These are phyloP conservation scores for Phataginus tetradactyla DNA, from an alignment of 2,797 vertebrate genomes.

Conservation along the genomic window DNA sequence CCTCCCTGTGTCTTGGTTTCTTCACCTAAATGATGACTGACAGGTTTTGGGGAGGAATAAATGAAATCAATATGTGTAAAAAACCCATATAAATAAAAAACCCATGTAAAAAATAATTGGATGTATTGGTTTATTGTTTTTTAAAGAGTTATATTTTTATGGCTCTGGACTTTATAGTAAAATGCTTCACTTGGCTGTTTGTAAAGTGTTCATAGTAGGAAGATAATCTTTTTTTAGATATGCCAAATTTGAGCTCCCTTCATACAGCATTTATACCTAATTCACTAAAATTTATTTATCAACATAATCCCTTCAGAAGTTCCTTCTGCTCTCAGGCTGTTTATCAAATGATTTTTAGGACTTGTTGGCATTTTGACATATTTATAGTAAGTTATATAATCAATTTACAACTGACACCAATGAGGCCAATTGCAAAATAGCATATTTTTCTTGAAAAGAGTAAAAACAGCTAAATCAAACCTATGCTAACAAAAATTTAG, in stretches of 20 bases:
- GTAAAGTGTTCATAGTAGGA: conserved; percentile 2
- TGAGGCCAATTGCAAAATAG: conserved; percentile 30
- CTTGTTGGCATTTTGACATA: not conserved
- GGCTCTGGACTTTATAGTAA: not conserved
- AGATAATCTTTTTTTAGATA: conserved; percentile 31
- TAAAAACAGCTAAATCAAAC: conserved; percentile 40
- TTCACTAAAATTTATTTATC: conserved; percentile 39
- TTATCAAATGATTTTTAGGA: conserved; percentile 48
- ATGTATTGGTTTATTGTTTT: conserved; percentile 33
- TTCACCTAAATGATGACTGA: conserved; percentile 33
- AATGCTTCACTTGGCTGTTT: not conserved
- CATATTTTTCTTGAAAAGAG: conserved; percentile 32
- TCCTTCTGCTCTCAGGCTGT: conserved; percentile 18
- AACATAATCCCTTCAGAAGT: not conserved
- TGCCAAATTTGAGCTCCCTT: not conserved
- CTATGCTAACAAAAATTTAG: conserved; percentile 8
- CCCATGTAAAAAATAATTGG: conserved; percentile 15
- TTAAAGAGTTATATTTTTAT: conserved; percentile 36
- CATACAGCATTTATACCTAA: conserved; percentile 27
- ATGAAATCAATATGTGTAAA: conserved; percentile 23
- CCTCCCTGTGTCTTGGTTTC: conserved; percentile 17
- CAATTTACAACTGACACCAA: conserved; percentile 2
- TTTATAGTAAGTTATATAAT: conserved; percentile 15
- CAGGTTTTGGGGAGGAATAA: not conserved
- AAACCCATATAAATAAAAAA: conserved; percentile 43